Evolutionary conservation across 1,140 invertebrate genomes (phyloP).

Genomic region (Pseudomyrmex dendroicus): DNA sequence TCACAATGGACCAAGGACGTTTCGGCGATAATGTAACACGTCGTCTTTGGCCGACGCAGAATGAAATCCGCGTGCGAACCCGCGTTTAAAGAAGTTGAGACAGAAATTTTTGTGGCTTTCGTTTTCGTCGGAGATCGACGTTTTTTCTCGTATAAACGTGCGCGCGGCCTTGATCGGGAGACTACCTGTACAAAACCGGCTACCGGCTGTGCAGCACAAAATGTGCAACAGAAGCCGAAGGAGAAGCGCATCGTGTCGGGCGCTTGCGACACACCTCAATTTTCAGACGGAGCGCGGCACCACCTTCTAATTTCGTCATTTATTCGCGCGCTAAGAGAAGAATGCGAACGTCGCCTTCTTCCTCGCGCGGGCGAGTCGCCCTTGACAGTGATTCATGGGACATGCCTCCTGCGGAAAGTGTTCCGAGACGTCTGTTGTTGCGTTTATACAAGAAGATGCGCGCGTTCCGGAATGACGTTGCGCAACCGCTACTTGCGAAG

Average conservation of each 20-base stretch:
- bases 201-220: neutral
- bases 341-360: constrained; percentile 17
- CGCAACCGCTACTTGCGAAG: constrained; percentile 8
- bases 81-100: neutral
- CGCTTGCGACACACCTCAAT: too few species aligned
- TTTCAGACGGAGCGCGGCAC: too few species aligned
- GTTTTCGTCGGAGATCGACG: constrained; percentile 7
- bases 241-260: too few species aligned
- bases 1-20: constrained; percentile 82
- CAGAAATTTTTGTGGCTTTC: constrained; percentile 53
- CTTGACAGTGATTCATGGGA: constrained; percentile 61
- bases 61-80: constrained; percentile 47
- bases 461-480: constrained; percentile 12
- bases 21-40: constrained; percentile 24
- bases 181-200: too few species aligned
- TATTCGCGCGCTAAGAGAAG: too few species aligned
- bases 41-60: constrained; percentile 48
- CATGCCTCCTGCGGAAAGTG: constrained; percentile 36
- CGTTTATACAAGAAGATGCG: constrained; percentile 44
- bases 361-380: constrained; percentile 36
- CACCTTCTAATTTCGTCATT: too few species aligned
- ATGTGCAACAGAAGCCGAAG: neutral
- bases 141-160: too few species aligned
- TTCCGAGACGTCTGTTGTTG: constrained; percentile 41
- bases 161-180: constrained; percentile 5